These are phyloP conservation scores for Hippocampus barbouri DNA, from an alignment of 2,113 vertebrate species.

Conservation along the genomic window DNA sequence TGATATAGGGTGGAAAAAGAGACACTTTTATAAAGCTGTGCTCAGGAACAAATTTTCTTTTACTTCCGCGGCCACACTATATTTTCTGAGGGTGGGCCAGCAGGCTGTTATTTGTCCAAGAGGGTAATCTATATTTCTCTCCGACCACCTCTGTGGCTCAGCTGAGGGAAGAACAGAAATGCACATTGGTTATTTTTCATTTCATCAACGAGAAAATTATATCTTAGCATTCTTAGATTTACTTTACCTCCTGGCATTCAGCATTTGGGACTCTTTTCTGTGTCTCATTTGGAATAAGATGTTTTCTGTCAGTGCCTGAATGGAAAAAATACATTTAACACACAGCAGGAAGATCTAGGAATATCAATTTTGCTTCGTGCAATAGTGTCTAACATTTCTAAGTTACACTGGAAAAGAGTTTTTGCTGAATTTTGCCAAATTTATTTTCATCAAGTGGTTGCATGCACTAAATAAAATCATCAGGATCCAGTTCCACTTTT, in stretches of 20 bases:
- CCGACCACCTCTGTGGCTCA: neutral
- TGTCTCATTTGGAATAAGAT: neutral
- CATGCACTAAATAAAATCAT: too few relatives aligned
- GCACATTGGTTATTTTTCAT: neutral
- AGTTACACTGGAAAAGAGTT: too few relatives aligned
- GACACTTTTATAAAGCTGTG: neutral
- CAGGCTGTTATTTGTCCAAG: neutral
- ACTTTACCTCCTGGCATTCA: slow-evolving; percentile 42
- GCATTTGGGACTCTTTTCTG: accelerated
- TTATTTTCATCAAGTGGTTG: too few relatives aligned
- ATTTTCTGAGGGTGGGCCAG: neutral
- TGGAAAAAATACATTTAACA: neutral
- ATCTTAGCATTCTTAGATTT: accelerated
- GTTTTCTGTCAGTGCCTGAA: slow-evolving; percentile 35
- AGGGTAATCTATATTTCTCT: slow-evolving; percentile 32
- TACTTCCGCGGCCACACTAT: neutral
- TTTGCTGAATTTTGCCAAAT: too few relatives aligned
- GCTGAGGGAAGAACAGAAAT: slow-evolving; percentile 22
- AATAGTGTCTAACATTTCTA: too few relatives aligned
- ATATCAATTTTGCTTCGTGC: neutral
- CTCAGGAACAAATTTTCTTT: neutral
- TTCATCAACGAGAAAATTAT: neutral
- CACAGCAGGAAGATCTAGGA: neutral
- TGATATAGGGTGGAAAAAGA: neutral
- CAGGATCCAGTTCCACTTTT: too few relatives aligned